Evolutionary conservation across 2,888 invertebrate genomes (phyloP).

Genomic region (Agonum fuliginosum): DNA sequence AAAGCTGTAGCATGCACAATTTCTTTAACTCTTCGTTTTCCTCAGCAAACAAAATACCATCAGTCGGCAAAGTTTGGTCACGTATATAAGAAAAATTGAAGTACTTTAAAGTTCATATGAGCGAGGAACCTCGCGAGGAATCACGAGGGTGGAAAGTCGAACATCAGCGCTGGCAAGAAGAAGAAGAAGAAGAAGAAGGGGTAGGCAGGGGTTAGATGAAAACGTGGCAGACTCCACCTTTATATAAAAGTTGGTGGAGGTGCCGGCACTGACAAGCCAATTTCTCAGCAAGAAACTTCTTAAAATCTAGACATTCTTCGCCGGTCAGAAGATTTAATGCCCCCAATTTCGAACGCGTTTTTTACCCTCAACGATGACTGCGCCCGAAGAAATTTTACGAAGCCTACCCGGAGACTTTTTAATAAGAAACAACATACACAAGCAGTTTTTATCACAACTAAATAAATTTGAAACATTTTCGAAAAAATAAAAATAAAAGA

Average conservation of each 20-base stretch:
- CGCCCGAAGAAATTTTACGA: neutral
- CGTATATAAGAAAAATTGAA: slow-evolving; percentile 58
- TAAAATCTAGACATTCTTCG: slow-evolving; percentile 64
- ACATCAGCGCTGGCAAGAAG: slow-evolving; percentile 9
- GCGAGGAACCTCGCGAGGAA: neutral
- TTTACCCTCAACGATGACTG: slow-evolving; percentile 59
- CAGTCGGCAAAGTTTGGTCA: slow-evolving; percentile 56
- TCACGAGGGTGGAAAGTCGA: slow-evolving; percentile 37
- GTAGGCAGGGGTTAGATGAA: neutral
- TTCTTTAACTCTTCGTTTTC: slow-evolving; percentile 36
- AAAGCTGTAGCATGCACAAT: slow-evolving; percentile 18
- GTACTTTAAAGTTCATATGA: slow-evolving; percentile 57
- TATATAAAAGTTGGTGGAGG: slow-evolving; percentile 63
- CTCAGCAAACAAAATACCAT: slow-evolving; percentile 51
- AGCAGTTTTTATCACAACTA: neutral
- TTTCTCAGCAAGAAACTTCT: slow-evolving; percentile 65
- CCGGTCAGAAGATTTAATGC: slow-evolving; percentile 66
- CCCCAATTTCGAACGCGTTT: slow-evolving; percentile 66
- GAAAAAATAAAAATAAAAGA: no score
- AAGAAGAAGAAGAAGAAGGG: no score
- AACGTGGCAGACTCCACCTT: slow-evolving; percentile 28
- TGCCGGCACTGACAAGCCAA: slow-evolving; percentile 66
- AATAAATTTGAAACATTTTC: neutral
- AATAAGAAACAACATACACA: neutral
- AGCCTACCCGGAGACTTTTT: neutral